A percentile compares a stretch with the other conserved stretches of the same genome.
Conservation (phyloP, 2,888 invertebrate species). For the Mythimna loreyi region DNA sequence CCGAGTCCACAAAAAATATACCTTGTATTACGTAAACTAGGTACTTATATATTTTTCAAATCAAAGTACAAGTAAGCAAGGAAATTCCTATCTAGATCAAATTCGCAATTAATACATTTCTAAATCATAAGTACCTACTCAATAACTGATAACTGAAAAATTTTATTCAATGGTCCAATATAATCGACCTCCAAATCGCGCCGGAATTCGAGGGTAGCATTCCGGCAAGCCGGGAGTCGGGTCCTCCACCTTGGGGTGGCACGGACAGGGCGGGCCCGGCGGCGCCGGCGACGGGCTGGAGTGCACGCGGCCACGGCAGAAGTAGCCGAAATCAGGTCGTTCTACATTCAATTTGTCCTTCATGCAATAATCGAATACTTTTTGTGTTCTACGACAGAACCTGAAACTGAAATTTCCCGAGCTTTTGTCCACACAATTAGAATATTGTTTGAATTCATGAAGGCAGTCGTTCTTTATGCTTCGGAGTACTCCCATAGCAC, state of each 20-base stretch:
- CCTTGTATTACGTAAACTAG: background rate
- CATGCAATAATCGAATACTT: constrained; percentile 95
- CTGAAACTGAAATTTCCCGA: constrained; percentile 92
- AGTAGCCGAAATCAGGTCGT: constrained; percentile 96
- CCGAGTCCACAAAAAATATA: background rate
- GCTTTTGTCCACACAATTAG: constrained; percentile 93
- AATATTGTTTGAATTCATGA: constrained; percentile 96
- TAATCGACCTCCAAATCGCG: constrained; percentile 92
- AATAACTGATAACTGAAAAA: background rate
- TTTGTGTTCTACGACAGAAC: constrained; percentile 96
- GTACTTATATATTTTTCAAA: background rate
- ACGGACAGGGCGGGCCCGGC: constrained; percentile 85
- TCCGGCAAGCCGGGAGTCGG: constrained; percentile 92
- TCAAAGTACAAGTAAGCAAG: background rate
- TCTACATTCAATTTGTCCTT: constrained; percentile 94
- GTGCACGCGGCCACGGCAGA: constrained; percentile 93
- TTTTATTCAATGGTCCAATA: constrained; percentile 64
- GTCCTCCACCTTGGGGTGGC: constrained; percentile 91
- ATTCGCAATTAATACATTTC: background rate
- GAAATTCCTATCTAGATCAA: background rate
- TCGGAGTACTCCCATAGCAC: constrained; percentile 95
- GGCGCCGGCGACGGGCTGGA: constrained; percentile 90
- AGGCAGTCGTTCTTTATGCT: constrained; percentile 95
- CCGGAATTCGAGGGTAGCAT: constrained; percentile 89
- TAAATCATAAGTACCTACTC: background rate